These are phyloP conservation scores for Eulithis prunata DNA, from an alignment of 2,888 invertebrate species.

Conservation along the genomic window DNA sequence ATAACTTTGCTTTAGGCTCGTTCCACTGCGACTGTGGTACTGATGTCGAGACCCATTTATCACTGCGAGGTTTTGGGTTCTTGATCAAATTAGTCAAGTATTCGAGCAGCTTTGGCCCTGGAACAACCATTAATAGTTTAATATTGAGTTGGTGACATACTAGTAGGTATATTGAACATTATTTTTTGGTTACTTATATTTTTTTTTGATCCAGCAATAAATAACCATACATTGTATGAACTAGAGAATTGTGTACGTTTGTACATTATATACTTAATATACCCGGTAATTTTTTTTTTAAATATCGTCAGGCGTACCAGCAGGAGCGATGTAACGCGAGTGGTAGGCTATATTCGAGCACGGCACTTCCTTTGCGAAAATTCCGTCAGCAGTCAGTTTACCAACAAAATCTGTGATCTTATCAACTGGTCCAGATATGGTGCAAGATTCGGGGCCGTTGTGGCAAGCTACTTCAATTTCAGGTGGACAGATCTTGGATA, in stretches of 20 bases:
- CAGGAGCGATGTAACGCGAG: slow-evolving; percentile 88
- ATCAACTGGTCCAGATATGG: slow-evolving; percentile 88
- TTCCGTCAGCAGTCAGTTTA: slow-evolving; percentile 53
- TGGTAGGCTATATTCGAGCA: slow-evolving; percentile 94
- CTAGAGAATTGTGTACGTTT: no score
- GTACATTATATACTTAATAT: no score
- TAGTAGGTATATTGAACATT: no score
- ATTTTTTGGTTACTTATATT: no score
- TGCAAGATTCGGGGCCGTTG: slow-evolving; percentile 89
- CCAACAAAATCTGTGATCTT: slow-evolving; percentile 82
- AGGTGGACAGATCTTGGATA: slow-evolving; percentile 61
- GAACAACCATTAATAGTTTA: background rate
- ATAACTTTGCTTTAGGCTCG: slow-evolving; percentile 66
- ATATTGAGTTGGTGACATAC: no score
- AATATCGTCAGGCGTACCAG: slow-evolving; percentile 54
- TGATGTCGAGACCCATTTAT: slow-evolving; percentile 92
- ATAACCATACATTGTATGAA: no score
- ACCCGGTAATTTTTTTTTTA: no score
- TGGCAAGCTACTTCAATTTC: slow-evolving; percentile 87
- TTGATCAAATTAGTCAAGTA: slow-evolving; percentile 82
- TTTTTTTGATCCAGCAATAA: no score
- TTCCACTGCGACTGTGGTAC: slow-evolving; percentile 87
- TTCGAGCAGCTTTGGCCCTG: slow-evolving; percentile 22
- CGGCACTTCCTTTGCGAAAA: slow-evolving; percentile 57
- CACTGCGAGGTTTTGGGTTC: slow-evolving; percentile 84